A percentile compares a stretch with the other conserved stretches of the same genome.
phyloP scores from a whole-genome alignment of 2,113 vertebrate genomes.

The Pomatorhinus ruficollis region DNA sequence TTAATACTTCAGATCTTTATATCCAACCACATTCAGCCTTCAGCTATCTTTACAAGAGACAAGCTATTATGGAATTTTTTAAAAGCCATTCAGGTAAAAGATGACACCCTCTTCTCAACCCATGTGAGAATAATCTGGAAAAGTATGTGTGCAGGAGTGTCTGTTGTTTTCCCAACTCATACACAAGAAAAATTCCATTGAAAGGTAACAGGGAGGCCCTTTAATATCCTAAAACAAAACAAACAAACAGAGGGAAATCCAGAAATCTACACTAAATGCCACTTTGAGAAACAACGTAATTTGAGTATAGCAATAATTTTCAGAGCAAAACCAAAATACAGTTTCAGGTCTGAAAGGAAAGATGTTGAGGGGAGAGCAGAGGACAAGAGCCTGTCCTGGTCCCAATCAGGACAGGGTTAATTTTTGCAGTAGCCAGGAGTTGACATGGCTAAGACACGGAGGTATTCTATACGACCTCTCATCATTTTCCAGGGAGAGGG shows the following conservation, averaged over 20 bases:
- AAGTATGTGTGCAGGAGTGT: neutral
- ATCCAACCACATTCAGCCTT: neutral
- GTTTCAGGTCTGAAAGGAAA: neutral
- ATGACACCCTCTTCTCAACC: neutral
- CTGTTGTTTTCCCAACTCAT: neutral
- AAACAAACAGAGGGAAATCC: neutral
- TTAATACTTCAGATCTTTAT: neutral
- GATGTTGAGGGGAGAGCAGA: fast-evolving
- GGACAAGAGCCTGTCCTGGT: neutral
- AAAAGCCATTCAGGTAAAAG: neutral
- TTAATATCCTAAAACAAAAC: neutral
- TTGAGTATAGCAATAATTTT: neutral
- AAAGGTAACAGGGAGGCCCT: neutral
- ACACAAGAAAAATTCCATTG: neutral
- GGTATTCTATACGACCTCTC: fast-evolving
- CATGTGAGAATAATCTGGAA: neutral
- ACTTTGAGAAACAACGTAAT: neutral
- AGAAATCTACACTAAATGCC: neutral
- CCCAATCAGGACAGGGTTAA: neutral
- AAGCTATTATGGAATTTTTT: neutral
- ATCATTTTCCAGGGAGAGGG: neutral
- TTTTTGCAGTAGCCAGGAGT: neutral
- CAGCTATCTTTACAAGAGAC: neutral
- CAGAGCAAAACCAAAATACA: neutral
- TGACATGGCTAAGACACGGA: neutral